Conservation (phyloP, 2,113 vertebrate species). For the Vidua macroura region DNA sequence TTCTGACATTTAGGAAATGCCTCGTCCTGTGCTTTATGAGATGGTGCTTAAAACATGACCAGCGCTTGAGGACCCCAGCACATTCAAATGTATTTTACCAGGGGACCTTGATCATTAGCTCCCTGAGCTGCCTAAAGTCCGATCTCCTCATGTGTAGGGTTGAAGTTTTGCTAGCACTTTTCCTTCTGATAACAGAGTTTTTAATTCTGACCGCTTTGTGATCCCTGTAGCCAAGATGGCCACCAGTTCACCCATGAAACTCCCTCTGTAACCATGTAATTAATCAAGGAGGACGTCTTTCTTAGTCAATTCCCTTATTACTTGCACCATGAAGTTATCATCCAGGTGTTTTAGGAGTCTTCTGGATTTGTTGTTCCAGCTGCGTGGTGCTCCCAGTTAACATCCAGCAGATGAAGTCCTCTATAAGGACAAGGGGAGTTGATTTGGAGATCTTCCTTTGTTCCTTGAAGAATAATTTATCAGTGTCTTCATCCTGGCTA, state of each 20-base stretch:
- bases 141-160: not conserved
- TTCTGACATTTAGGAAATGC: not conserved
- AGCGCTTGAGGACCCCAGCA: not conserved
- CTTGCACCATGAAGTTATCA: not conserved
- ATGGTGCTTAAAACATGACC: not conserved
- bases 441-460: not conserved
- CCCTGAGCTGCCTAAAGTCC: not conserved
- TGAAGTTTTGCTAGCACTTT: not conserved
- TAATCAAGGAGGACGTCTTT: not conserved
- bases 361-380: not conserved
- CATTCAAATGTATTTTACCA: not conserved
- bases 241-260: accelerated
- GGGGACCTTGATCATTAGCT: not conserved
- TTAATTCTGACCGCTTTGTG: not conserved
- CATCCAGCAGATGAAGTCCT: not conserved
- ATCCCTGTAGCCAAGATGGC: accelerated
- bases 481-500: not conserved
- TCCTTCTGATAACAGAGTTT: not conserved
- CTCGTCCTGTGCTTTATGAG: not conserved
- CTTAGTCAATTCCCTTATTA: not conserved
- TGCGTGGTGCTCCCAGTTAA: not conserved
- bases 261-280: not conserved
- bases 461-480: not conserved
- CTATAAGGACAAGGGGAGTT: not conserved
- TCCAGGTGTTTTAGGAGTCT: not conserved